These are phyloP conservation scores for Eristalis arbustorum DNA, from an alignment of 2,888 invertebrate species.

Conservation along the genomic window DNA sequence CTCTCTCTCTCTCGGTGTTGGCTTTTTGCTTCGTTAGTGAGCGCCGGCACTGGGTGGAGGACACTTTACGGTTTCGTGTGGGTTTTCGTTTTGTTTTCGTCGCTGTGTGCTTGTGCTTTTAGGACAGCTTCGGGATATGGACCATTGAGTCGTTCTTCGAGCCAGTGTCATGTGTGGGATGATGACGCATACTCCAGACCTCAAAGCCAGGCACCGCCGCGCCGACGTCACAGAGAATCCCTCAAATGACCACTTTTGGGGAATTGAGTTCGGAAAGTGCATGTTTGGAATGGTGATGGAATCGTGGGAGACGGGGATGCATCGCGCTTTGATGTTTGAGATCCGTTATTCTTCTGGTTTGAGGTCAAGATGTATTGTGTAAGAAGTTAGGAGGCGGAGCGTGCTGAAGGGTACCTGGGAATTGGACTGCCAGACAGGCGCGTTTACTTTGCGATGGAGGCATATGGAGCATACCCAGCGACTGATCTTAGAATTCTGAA, in stretches of 20 bases:
- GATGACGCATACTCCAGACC: background rate
- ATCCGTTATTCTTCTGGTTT: background rate
- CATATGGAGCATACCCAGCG: too few species aligned
- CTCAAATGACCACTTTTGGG: background rate
- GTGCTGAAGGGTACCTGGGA: too few species aligned
- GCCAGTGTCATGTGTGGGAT: background rate
- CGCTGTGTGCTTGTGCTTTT: background rate
- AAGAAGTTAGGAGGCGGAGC: background rate
- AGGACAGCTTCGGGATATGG: background rate
- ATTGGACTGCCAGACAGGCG: too few species aligned
- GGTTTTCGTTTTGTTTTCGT: background rate
- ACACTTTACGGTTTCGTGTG: background rate
- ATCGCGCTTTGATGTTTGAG: background rate
- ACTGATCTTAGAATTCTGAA: too few species aligned
- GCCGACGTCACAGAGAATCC: background rate
- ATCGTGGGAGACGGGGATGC: background rate
- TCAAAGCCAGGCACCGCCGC: background rate
- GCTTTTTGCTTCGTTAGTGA: conserved; percentile 15
- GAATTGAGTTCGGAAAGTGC: too few species aligned
- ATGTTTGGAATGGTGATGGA: background rate
- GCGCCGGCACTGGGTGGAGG: background rate
- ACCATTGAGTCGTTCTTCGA: background rate
- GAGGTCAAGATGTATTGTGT: background rate
- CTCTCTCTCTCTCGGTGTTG: background rate
- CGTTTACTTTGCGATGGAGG: too few species aligned